A percentile compares a stretch with the other conserved stretches of the same genome.
Evolutionary conservation across 2,888 invertebrate genomes (phyloP).

Genomic region (Sminthurides aquaticus): DNA sequence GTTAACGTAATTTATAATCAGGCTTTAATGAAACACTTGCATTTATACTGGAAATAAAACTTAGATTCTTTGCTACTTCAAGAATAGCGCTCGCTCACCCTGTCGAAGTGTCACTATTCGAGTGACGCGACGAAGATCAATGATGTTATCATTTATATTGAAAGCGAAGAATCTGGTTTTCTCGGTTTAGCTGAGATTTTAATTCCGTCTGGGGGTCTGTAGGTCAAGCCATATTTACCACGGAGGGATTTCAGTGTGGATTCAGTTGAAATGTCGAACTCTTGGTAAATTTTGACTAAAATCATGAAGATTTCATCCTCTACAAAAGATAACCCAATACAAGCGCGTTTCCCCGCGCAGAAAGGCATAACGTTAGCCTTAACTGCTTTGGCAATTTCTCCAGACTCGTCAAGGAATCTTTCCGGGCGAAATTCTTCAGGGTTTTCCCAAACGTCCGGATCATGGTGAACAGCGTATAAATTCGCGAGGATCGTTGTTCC

Average conservation of each 20-base stretch:
- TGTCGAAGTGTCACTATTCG: too few species aligned
- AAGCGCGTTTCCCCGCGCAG: background rate
- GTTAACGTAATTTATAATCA: too few species aligned
- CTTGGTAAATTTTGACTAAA: background rate
- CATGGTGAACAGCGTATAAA: conserved; percentile 5
- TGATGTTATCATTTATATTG: too few species aligned
- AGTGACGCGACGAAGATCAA: too few species aligned
- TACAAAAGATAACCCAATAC: background rate
- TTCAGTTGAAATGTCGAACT: background rate
- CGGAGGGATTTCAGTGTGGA: background rate
- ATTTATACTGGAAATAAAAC: too few species aligned
- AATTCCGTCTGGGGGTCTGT: background rate
- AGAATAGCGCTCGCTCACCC: too few species aligned
- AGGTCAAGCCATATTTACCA: background rate
- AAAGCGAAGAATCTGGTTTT: too few species aligned
- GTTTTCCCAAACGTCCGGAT: conserved; percentile 6
- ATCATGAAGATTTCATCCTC: background rate
- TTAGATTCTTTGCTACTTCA: too few species aligned
- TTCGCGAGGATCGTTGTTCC: background rate
- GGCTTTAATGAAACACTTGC: too few species aligned
- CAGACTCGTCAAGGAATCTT: conserved; percentile 5
- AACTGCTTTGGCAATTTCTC: background rate
- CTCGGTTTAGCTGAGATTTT: too few species aligned
- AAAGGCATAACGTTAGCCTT: background rate
- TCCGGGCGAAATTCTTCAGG: conserved; percentile 5